These are phyloP conservation scores for Gorsachius magnificus DNA, from an alignment of 2,797 vertebrate species.

Conservation along the genomic window DNA sequence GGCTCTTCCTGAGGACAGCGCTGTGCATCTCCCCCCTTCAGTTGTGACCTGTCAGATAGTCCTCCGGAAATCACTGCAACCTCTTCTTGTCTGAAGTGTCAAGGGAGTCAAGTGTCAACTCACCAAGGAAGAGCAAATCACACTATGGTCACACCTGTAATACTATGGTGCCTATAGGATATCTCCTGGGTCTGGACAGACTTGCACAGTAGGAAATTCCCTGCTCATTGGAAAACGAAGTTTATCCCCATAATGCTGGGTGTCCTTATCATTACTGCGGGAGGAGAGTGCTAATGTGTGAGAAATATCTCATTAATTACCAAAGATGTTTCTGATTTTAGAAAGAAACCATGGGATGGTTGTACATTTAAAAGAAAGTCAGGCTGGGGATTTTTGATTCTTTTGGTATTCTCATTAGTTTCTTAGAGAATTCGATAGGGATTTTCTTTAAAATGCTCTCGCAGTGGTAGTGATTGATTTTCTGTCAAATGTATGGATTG, in stretches of 20 bases:
- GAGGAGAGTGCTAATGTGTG: not conserved
- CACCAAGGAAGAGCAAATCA: not conserved
- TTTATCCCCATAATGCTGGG: not conserved
- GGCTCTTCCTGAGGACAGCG: not conserved
- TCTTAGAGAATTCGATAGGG: not conserved
- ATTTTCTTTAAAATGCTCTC: slow-evolving; percentile 45
- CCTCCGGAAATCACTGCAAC: not conserved
- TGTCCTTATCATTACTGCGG: not conserved
- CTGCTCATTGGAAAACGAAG: not conserved
- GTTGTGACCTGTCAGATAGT: not conserved
- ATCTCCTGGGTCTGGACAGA: not conserved
- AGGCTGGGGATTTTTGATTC: not conserved
- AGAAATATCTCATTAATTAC: not conserved
- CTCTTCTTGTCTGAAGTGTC: not conserved
- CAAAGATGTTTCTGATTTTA: not conserved
- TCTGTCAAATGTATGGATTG: slow-evolving; percentile 51
- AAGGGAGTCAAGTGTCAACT: not conserved
- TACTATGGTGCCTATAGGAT: not conserved
- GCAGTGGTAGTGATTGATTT: slow-evolving; percentile 47
- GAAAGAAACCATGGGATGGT: not conserved
- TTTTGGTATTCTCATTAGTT: not conserved
- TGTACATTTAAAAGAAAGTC: not conserved
- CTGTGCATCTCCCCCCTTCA: not conserved
- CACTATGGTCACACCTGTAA: not conserved
- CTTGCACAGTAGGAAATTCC: not conserved